Conservation (phyloP, 2,888 invertebrate genomes). For the Chirona hameri region DNA sequence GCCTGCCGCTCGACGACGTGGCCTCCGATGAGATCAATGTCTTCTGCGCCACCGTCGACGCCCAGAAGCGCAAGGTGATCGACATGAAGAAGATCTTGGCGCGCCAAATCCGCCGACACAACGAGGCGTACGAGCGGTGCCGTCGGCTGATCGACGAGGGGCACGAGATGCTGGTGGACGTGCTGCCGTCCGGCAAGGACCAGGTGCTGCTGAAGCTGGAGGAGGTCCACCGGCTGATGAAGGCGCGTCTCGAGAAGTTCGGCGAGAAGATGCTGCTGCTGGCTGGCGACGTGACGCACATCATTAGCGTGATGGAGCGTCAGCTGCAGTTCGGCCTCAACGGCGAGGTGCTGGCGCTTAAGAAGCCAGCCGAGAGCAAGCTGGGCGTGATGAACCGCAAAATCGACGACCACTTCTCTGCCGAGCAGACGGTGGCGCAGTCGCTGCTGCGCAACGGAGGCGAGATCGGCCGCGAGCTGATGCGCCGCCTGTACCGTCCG, state of each 20-base stretch:
- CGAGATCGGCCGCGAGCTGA: slow-evolving; percentile 13
- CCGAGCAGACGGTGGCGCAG: slow-evolving; percentile 8
- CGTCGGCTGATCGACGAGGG: slow-evolving; percentile 1
- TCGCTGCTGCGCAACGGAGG: neutral
- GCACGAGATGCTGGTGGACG: slow-evolving; percentile 9
- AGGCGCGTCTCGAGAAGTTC: slow-evolving; percentile 23
- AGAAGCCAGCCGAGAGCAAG: slow-evolving; percentile 12
- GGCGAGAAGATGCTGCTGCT: slow-evolving; percentile 26
- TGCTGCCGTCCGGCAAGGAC: slow-evolving; percentile 11
- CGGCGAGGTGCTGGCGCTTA: slow-evolving; percentile 31
- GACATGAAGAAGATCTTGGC: slow-evolving; percentile 26
- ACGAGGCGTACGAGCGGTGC: slow-evolving; percentile 29
- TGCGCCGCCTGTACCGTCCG: slow-evolving; percentile 24
- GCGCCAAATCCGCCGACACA: slow-evolving; percentile 22
- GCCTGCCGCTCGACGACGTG: slow-evolving; percentile 10
- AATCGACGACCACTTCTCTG: slow-evolving; percentile 28
- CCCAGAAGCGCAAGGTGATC: slow-evolving; percentile 27
- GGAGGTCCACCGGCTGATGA: neutral
- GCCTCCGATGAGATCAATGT: slow-evolving; percentile 6
- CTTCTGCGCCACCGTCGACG: slow-evolving; percentile 12
- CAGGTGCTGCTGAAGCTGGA: neutral
- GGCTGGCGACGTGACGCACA: slow-evolving; percentile 27
- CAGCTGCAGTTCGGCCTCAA: slow-evolving; percentile 27
- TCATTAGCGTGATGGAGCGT: slow-evolving; percentile 14
- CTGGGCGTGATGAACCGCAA: slow-evolving; percentile 12